These are phyloP conservation scores for Ornithoptera alexandrae DNA, from an alignment of 2,888 invertebrate species.

Conservation along the genomic window DNA sequence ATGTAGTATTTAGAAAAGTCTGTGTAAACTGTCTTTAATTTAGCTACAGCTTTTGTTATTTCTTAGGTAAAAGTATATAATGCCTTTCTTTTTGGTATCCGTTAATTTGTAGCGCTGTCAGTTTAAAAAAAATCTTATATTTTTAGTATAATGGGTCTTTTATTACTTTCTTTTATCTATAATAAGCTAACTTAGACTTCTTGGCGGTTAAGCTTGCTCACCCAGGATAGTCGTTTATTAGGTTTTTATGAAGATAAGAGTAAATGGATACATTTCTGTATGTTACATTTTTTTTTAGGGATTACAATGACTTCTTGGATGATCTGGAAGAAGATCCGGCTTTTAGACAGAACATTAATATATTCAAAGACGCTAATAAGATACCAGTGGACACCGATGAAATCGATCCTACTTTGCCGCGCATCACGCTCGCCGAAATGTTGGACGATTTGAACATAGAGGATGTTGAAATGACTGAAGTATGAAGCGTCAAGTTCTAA, in stretches of 20 bases:
- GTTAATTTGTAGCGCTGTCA: no score
- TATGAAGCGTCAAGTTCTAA: conserved; percentile 78
- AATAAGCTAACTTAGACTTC: no score
- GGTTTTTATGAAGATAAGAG: no score
- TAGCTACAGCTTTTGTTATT: no score
- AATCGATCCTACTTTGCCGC: conserved; percentile 84
- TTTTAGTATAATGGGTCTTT: no score
- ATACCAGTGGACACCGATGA: conserved; percentile 78
- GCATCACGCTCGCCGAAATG: conserved; percentile 95
- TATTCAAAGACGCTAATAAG: conserved; percentile 84
- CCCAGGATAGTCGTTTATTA: neutral
- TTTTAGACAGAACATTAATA: conserved; percentile 94
- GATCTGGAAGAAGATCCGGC: conserved; percentile 97
- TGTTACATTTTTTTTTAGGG: conserved; percentile 77
- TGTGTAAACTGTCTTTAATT: no score
- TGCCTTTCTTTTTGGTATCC: no score
- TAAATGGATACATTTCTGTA: neutral
- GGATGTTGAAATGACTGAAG: conserved; percentile 88
- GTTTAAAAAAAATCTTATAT: no score
- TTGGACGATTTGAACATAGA: conserved; percentile 92
- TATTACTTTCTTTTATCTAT: no score
- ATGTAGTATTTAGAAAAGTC: no score
- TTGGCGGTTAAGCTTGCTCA: neutral
- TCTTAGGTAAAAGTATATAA: no score
- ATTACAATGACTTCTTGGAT: conserved; percentile 97